phyloP scores from a whole-genome alignment of 2,888 invertebrate species.

The Callosobruchus maculatus region DNA sequence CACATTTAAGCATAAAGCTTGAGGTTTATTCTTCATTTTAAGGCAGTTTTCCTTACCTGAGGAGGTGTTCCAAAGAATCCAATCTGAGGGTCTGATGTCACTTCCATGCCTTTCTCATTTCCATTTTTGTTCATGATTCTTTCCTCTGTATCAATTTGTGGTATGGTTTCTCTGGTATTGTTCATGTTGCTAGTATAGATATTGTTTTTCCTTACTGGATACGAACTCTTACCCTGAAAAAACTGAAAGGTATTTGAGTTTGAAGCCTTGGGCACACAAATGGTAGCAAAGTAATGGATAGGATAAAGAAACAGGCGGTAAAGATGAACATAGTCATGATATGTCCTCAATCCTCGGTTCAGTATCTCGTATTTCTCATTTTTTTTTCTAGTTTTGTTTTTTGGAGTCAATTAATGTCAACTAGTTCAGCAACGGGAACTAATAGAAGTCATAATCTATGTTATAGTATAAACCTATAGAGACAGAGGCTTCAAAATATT shows the following conservation, averaged over 20 bases:
- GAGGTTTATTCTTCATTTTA: background rate
- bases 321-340: too few relatives aligned
- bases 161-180: background rate
- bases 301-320: too few relatives aligned
- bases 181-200: background rate
- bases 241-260: background rate
- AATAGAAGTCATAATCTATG: too few relatives aligned
- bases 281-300: too few relatives aligned
- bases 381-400: too few relatives aligned
- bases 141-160: slow-evolving; percentile 27
- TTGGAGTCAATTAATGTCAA: too few relatives aligned
- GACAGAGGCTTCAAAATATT: too few relatives aligned
- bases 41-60: slow-evolving; percentile 44
- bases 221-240: background rate
- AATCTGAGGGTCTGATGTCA: slow-evolving; percentile 31
- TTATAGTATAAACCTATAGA: too few relatives aligned
- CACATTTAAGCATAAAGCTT: background rate
- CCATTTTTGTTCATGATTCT: slow-evolving; percentile 33
- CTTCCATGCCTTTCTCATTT: slow-evolving; percentile 13
- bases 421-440: too few relatives aligned
- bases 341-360: too few relatives aligned
- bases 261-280: too few relatives aligned
- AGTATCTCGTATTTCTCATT: too few relatives aligned
- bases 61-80: slow-evolving; percentile 44
- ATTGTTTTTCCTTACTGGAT: background rate